These are phyloP conservation scores for Phaonia tiefii DNA, from an alignment of 2,888 invertebrate species.

Conservation along the genomic window DNA sequence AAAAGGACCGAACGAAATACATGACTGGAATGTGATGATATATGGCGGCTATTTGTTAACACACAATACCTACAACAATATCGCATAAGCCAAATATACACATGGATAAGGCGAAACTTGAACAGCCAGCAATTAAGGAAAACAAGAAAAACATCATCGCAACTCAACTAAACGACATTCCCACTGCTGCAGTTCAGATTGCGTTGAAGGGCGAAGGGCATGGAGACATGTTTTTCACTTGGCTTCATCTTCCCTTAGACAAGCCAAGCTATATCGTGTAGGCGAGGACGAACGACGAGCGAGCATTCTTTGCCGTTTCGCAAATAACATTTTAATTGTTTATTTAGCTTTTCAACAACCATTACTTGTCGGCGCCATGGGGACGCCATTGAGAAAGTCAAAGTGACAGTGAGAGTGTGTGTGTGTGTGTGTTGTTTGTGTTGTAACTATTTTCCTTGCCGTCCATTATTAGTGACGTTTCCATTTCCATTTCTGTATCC, in stretches of 20 bases:
- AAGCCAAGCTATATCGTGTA: constrained; percentile 5
- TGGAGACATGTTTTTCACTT: not conserved
- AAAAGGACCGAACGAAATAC: constrained; percentile 17
- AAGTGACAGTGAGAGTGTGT: not conserved
- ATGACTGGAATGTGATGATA: not conserved
- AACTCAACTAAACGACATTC: not conserved
- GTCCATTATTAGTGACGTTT: constrained; percentile 1
- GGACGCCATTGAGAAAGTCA: constrained; percentile 51
- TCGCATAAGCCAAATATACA: not conserved
- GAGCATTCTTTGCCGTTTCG: constrained; percentile 25
- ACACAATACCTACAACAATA: not conserved
- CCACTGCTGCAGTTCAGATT: not conserved
- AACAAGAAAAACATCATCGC: not conserved
- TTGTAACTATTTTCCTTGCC: not conserved
- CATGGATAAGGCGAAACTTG: not conserved
- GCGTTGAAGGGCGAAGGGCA: not conserved
- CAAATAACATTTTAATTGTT: constrained; percentile 61
- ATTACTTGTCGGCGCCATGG: constrained; percentile 48
- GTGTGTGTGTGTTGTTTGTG: constrained; percentile 28
- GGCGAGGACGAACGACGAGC: too few species aligned
- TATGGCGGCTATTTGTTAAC: constrained; percentile 16
- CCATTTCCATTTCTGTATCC: constrained; percentile 14
- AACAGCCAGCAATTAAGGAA: constrained; percentile 5
- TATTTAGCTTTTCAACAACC: constrained; percentile 50
- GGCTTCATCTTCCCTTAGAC: not conserved